These are phyloP conservation scores for Oedothorax gibbosus DNA, from an alignment of 1,140 invertebrate species.

Conservation along the genomic window DNA sequence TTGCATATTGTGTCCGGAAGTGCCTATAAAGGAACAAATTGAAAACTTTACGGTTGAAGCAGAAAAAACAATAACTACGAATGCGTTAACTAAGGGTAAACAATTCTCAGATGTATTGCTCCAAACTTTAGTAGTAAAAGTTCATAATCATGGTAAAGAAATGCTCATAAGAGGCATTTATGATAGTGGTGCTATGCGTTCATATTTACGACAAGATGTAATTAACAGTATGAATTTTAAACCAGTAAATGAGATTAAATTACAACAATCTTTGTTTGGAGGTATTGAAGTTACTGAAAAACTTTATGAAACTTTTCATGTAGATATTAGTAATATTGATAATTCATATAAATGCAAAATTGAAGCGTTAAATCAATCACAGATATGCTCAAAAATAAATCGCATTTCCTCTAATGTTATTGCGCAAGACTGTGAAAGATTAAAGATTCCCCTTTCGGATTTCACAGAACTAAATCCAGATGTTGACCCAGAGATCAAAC, in stretches of 20 bases:
- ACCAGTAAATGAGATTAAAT: neutral
- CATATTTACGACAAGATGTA: conserved; percentile 15
- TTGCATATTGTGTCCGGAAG: conserved; percentile 21
- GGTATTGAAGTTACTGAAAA: conserved; percentile 11
- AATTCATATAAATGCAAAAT: conserved; percentile 26
- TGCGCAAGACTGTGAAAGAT: neutral
- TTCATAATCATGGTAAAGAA: conserved; percentile 12
- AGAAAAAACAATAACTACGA: conserved; percentile 15
- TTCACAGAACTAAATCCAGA: neutral
- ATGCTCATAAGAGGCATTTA: conserved; percentile 14
- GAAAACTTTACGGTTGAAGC: neutral
- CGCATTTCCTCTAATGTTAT: conserved; percentile 10
- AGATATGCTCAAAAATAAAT: conserved; percentile 18
- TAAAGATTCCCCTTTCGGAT: neutral
- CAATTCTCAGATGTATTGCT: conserved; percentile 32
- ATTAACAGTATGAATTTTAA: conserved; percentile 17
- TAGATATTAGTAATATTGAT: conserved; percentile 21
- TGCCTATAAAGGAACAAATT: neutral
- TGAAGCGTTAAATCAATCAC: conserved; percentile 15
- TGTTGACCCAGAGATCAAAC: conserved; percentile 40
- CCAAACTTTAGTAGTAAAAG: conserved; percentile 36
- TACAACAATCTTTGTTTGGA: conserved; percentile 35
- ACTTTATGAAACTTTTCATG: neutral
- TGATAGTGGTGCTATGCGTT: conserved; percentile 11
- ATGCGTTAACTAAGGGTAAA: conserved; percentile 21